These are phyloP conservation scores for Promerops cafer DNA, from an alignment of 2,113 vertebrate species.

Conservation along the genomic window DNA sequence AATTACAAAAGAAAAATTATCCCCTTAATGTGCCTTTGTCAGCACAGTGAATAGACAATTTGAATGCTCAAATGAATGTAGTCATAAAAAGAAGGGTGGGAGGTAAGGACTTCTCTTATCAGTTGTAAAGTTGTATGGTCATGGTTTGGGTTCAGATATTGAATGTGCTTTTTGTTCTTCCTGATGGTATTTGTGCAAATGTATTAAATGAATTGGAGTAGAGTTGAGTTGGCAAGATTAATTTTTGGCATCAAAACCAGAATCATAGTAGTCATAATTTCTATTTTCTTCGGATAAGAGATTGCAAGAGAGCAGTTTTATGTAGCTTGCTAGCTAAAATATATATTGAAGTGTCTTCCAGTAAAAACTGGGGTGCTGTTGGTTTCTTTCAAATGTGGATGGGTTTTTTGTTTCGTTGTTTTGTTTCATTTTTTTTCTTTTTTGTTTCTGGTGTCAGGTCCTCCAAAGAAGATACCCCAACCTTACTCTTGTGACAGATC, in stretches of 20 bases:
- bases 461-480: conserved; percentile 77
- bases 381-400: neutral
- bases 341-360: neutral
- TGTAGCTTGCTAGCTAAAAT: neutral
- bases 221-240: neutral
- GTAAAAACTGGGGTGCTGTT: neutral
- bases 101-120: neutral
- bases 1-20: neutral
- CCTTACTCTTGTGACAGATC: conserved; percentile 76
- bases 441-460: conserved; percentile 66
- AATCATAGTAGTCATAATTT: neutral
- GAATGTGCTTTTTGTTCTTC: neutral
- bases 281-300: neutral
- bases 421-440: neutral
- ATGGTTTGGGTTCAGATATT: neutral
- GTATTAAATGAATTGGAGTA: neutral
- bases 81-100: neutral
- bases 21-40: neutral
- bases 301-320: neutral
- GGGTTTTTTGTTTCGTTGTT: neutral
- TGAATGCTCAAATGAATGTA: neutral
- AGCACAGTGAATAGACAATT: neutral
- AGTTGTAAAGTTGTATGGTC: neutral
- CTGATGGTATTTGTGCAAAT: neutral
- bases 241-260: neutral